These are phyloP conservation scores for Callorhinus ursinus DNA, from an alignment of 2,113 vertebrate genomes.

Conservation along the genomic window DNA sequence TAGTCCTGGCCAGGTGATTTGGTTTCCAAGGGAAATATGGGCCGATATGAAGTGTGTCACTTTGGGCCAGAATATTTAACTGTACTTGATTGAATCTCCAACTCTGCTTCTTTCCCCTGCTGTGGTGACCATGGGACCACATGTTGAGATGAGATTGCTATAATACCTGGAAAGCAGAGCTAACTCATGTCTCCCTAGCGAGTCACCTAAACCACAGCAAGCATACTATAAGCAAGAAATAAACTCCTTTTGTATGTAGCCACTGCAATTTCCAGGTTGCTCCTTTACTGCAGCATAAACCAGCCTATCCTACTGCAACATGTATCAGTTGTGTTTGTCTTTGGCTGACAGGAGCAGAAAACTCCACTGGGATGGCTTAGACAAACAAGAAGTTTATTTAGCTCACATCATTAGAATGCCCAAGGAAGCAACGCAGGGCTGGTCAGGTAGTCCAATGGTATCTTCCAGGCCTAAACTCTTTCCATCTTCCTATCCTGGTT, in stretches of 20 bases:
- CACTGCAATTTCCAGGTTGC: background rate
- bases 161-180: background rate
- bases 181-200: background rate
- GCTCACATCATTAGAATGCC: background rate
- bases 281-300: background rate
- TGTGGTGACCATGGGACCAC: background rate
- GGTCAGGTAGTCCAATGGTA: background rate
- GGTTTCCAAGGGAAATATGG: background rate
- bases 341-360: background rate
- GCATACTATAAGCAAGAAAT: background rate
- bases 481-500: background rate
- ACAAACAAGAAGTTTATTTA: background rate
- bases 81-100: background rate
- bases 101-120: background rate
- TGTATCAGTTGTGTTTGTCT: background rate
- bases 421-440: background rate
- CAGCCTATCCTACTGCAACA: background rate
- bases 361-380: background rate
- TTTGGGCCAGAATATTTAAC: background rate
- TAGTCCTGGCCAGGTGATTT: background rate
- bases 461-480: background rate
- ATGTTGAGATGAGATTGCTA: background rate
- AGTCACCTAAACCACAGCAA: background rate
- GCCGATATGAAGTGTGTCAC: background rate
- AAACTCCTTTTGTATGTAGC: background rate